Conservation (phyloP, 2,888 invertebrate genomes). For the Euplagia quadripunctaria region DNA sequence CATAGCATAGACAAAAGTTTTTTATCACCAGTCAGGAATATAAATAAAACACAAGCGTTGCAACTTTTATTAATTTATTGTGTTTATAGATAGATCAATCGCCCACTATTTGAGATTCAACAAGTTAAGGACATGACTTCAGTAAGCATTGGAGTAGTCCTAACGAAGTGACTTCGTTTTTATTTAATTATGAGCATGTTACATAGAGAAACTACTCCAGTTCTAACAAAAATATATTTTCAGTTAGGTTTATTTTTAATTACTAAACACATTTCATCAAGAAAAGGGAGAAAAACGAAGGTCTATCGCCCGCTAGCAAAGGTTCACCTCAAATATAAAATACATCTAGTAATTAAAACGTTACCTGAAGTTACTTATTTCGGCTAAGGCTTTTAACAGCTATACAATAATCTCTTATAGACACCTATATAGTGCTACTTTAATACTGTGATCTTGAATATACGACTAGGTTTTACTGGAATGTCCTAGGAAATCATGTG, state of each 20-base stretch:
- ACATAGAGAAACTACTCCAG: constrained; percentile 61
- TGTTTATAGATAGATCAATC: constrained; percentile 68
- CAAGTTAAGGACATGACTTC: constrained; percentile 74
- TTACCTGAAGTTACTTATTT: constrained; percentile 41
- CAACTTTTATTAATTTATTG: constrained; percentile 70
- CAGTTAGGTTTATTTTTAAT: constrained; percentile 40
- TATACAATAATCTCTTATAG: constrained; percentile 66
- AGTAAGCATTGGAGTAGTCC: constrained; percentile 63
- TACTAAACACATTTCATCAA: constrained; percentile 27
- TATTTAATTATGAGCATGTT: constrained; percentile 30
- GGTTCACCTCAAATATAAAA: not conserved
- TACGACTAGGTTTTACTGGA: constrained; percentile 50
- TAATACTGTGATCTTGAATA: constrained; percentile 60
- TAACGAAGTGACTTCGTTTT: constrained; percentile 36
- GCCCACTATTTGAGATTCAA: constrained; percentile 75
- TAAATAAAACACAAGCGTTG: constrained; percentile 57
- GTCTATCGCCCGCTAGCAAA: not conserved
- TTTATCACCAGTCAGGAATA: not conserved
- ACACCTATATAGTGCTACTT: constrained; percentile 62
- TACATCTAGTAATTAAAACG: constrained; percentile 36
- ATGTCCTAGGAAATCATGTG: constrained; percentile 46
- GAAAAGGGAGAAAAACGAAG: not conserved
- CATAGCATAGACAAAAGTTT: constrained; percentile 3
- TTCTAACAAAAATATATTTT: constrained; percentile 81
- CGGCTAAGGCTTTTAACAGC: constrained; percentile 59